These are phyloP conservation scores for Drosophila dunni DNA, from an alignment of 1,140 invertebrate genomes.

Conservation along the genomic window DNA sequence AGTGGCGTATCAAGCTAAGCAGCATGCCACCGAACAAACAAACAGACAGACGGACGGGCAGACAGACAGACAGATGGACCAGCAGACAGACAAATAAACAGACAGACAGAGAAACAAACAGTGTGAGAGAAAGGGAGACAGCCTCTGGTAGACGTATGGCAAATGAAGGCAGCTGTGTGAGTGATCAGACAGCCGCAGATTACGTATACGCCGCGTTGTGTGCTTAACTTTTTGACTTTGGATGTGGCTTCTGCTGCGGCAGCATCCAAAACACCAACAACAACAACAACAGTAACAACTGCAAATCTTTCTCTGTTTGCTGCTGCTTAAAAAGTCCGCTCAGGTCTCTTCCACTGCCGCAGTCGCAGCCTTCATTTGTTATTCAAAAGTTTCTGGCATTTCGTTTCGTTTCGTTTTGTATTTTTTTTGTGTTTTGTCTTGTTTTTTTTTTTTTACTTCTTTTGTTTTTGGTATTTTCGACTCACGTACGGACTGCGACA, in stretches of 20 bases:
- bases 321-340: conserved; percentile 78
- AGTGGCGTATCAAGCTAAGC: conserved; percentile 81
- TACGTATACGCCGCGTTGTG: conserved; percentile 76
- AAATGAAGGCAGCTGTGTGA: conserved; percentile 33
- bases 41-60: conserved; percentile 61
- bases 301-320: conserved; percentile 39
- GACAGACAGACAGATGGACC: conserved; percentile 3
- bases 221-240: conserved; percentile 81
- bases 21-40: conserved; percentile 76
- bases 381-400: conserved; percentile 76
- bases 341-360: conserved; percentile 69
- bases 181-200: conserved; percentile 80
- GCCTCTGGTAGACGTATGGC: conserved; percentile 25
- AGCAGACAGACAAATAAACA: neutral
- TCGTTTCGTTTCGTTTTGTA: conserved; percentile 32
- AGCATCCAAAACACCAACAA: conserved; percentile 19
- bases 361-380: conserved; percentile 76
- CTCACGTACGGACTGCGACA: conserved; percentile 44
- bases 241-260: conserved; percentile 65
- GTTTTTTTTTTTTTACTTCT: neutral
- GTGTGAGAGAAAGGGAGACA: conserved; percentile 14
- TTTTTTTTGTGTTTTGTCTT: conserved; percentile 2
- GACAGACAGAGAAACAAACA: conserved; percentile 25
- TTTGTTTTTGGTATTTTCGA: conserved; percentile 24
- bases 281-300: conserved; percentile 23